Percentiles rank a stretch among this genome's conserved stretches.
These are phyloP conservation scores for Sardina pilchardus DNA, from an alignment of 2,113 vertebrate species.

Conservation along the genomic window DNA sequence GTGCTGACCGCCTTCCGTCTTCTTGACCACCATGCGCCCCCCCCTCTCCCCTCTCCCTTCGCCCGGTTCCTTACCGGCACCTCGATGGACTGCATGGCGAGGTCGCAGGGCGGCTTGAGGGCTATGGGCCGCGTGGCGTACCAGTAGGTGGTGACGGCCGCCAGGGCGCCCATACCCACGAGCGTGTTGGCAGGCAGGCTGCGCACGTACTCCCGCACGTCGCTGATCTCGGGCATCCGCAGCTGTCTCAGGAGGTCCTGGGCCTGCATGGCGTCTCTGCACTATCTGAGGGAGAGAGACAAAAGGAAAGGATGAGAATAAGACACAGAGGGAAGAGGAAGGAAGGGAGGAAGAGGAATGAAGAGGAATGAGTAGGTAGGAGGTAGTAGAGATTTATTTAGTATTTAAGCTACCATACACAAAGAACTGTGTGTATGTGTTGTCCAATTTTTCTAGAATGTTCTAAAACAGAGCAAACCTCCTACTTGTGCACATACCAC, in stretches of 20 bases:
- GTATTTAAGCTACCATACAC: too few species aligned
- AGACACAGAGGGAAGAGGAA: constrained; percentile 20
- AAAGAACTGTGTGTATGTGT: too few species aligned
- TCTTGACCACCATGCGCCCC: not conserved
- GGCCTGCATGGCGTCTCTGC: constrained; percentile 78
- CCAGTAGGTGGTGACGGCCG: constrained; percentile 94
- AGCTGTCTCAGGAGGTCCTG: constrained; percentile 89
- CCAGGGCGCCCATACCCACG: constrained; percentile 92
- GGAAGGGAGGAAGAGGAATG: not conserved
- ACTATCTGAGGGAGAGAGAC: constrained; percentile 38
- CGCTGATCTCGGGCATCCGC: constrained; percentile 87
- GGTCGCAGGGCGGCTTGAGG: constrained; percentile 87
- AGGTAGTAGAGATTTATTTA: too few species aligned
- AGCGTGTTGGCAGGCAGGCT: constrained; percentile 85
- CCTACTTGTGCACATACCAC: too few species aligned
- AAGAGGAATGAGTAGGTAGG: too few species aligned
- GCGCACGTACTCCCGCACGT: constrained; percentile 86
- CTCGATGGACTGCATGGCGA: constrained; percentile 88
- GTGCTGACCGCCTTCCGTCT: too few species aligned
- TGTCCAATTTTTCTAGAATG: too few species aligned
- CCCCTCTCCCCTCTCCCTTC: not conserved
- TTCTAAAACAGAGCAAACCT: too few species aligned
- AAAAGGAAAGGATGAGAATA: not conserved
- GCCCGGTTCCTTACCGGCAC: constrained; percentile 73
- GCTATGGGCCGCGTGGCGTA: constrained; percentile 87